Evolutionary conservation across 2,113 vertebrate genomes (phyloP).

Genomic region (Rissa tridactyla): DNA sequence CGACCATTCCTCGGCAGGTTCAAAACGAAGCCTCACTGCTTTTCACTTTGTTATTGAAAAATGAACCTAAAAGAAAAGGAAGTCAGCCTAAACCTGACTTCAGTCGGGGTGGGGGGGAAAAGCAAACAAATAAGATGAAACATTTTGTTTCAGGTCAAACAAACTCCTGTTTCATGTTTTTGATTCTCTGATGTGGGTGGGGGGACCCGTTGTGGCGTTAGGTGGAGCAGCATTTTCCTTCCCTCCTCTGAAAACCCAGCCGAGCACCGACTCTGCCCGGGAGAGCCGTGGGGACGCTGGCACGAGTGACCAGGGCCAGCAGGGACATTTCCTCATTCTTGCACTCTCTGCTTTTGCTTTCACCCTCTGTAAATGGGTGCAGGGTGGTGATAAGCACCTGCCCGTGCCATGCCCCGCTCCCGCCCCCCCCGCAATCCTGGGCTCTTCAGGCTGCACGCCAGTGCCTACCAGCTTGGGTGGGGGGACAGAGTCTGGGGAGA

Average conservation of each 20-base stretch:
- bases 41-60: conserved; percentile 12
- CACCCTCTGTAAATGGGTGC: accelerated
- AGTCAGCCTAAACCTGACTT: background rate
- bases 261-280: accelerated
- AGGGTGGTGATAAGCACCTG: background rate
- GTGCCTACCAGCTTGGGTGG: background rate
- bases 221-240: background rate
- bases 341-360: background rate
- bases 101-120: background rate
- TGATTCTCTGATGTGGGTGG: background rate
- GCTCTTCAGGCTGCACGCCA: background rate
- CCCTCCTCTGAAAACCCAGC: background rate
- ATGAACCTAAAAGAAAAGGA: conserved; percentile 4
- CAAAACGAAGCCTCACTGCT: background rate
- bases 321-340: conserved; percentile 21
- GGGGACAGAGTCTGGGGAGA: background rate
- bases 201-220: background rate
- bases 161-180: background rate
- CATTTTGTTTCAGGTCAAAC: background rate
- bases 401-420: accelerated
- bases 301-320: background rate
- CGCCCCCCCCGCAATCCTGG: background rate
- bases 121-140: conserved; percentile 17
- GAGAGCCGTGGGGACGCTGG: accelerated
- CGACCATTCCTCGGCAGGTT: background rate